A percentile compares a stretch with the other conserved stretches of the same genome.
phyloP scores from a whole-genome alignment of 2,888 invertebrate species.

The Eupithecia vulgata region DNA sequence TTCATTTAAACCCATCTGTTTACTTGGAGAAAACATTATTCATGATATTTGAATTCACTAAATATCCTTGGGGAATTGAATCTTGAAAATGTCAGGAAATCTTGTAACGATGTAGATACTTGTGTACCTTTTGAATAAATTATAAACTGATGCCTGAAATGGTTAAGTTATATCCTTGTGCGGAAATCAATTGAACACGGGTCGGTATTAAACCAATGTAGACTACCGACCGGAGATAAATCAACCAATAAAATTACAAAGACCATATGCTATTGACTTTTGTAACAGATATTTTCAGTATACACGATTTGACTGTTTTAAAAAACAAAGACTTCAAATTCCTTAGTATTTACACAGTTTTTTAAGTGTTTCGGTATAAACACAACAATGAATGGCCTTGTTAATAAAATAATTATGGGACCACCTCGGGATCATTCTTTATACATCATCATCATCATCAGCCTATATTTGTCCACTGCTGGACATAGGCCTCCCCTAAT shows the following conservation, averaged over 20 bases:
- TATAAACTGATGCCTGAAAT: background rate
- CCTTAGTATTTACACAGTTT: too few relatives aligned
- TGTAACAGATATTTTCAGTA: background rate
- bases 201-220: background rate
- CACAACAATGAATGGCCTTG: too few relatives aligned
- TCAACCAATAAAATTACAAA: background rate
- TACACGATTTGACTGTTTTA: too few relatives aligned
- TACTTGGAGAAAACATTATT: constrained; percentile 18
- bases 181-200: background rate
- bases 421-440: too few relatives aligned
- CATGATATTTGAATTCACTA: constrained; percentile 15
- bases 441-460: too few relatives aligned
- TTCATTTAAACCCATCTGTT: constrained; percentile 20
- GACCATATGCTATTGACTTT: background rate
- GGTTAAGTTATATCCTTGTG: background rate
- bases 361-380: too few relatives aligned
- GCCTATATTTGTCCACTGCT: too few relatives aligned
- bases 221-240: too few relatives aligned
- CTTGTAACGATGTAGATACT: background rate
- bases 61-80: background rate
- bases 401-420: too few relatives aligned
- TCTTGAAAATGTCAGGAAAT: background rate
- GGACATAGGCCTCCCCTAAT: too few relatives aligned
- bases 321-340: too few relatives aligned
- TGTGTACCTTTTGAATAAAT: background rate